Base-by-base conservation (phyloP, 2,113 vertebrate species). In the Lethenteron reissneri region DNA sequence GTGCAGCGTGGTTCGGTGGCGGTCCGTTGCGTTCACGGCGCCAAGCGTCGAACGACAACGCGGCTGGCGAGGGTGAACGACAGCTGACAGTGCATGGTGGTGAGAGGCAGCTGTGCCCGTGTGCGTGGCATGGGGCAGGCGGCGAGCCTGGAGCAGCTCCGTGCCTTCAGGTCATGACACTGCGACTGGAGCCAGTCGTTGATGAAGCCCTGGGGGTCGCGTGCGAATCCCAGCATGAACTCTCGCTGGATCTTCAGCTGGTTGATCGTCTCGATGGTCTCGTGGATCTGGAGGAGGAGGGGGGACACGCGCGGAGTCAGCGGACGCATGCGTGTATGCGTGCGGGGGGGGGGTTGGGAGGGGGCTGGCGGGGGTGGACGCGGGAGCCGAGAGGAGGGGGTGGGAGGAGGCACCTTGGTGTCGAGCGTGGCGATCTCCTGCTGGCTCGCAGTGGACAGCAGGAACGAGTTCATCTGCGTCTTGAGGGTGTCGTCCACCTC, bases 141-240 rank as follows among this genome's bases (percentile, higher is more conserved):
- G 41, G 41, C 41, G 41, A 41, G 41, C 41, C 41, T 41, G 41
- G 41, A 41, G 41, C 41, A 41, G 41, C 41, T 41, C 41, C 70
- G 2, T 64, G 95, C 94, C 88, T 97, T 99, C 78, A 99, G 80
- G 80, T 99, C 92, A 73, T 92, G 82, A 83, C 92, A 97, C 82
- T 99, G 94, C 57, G 94, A 99, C 83, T 99, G 94, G 62, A 96
- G 86, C 92, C 94, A 99, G 78, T 99, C 94, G 1, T 99, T 99
- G 84, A 99, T 99, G 82, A 99, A 99, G 78, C 94, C 92, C 81
- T 97, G 94, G 76, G 94, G 94, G 79, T 99, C 94, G 78, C 91
- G 84, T 80, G 94, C 94, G 75, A 99, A 99, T 79, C 87, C 97
- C 80, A 99, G 80, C 94, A 99, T 99, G 83, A 99, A 99, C 80